Percentiles rank a stretch among this genome's conserved stretches.
phyloP scores from a whole-genome alignment of 2,888 invertebrate species.

The Aphidius colemani region DNA sequence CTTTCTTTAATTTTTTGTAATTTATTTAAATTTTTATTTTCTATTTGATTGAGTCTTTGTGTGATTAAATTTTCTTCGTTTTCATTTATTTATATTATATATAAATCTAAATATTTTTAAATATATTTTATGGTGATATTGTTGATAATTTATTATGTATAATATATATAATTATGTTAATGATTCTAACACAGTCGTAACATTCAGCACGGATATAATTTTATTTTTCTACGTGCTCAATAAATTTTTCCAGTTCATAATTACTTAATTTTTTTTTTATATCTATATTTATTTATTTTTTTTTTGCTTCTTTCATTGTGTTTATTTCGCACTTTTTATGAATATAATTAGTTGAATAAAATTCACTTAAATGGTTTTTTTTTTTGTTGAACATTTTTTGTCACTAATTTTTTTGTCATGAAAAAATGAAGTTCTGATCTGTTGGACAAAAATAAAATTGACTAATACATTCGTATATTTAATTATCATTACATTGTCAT shows the following conservation, averaged over 20 bases:
- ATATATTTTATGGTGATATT: slow-evolving; percentile 39
- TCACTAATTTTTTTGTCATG: slow-evolving; percentile 11
- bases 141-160: slow-evolving; percentile 34
- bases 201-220: slow-evolving; percentile 33
- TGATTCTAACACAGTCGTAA: slow-evolving; percentile 43
- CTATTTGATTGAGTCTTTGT: slow-evolving; percentile 36
- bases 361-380: too few relatives aligned
- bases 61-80: slow-evolving; percentile 40
- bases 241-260: slow-evolving; percentile 1
- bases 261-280: slow-evolving; percentile 11
- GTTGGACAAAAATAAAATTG: too few relatives aligned
- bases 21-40: slow-evolving; percentile 29
- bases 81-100: slow-evolving; percentile 35
- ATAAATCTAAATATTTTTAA: slow-evolving; percentile 39
- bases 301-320: slow-evolving; percentile 18
- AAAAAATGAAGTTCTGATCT: neutral
- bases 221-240: slow-evolving; percentile 22
- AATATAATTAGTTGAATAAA: too few relatives aligned
- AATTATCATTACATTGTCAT: slow-evolving; percentile 8
- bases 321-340: neutral
- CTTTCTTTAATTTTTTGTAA: slow-evolving; percentile 22
- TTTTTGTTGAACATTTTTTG: neutral
- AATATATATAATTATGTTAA: slow-evolving; percentile 40
- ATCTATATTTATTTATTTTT: slow-evolving; percentile 12
- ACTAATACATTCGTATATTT: too few relatives aligned